These are phyloP conservation scores for Megalonaias nervosa DNA, from an alignment of 1,140 invertebrate species.

Conservation along the genomic window DNA sequence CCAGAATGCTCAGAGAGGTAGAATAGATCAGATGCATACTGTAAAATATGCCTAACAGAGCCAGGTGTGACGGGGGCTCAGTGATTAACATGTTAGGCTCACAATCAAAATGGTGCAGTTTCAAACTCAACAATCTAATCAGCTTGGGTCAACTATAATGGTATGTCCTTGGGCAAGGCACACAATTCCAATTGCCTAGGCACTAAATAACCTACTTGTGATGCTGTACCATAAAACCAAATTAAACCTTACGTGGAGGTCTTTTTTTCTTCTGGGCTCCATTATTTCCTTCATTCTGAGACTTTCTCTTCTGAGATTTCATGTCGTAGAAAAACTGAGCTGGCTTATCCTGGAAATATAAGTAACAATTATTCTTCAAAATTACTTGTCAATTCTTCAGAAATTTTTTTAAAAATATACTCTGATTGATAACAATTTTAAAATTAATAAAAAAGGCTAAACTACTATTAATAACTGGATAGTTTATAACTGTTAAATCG, in stretches of 20 bases:
- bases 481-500: not conserved
- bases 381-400: not conserved
- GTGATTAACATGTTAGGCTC: too few relatives aligned
- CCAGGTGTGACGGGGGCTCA: too few relatives aligned
- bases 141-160: too few relatives aligned
- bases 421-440: not conserved
- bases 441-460: not conserved
- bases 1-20: too few relatives aligned
- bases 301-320: slow-evolving; percentile 47
- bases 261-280: slow-evolving; percentile 37
- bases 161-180: too few relatives aligned
- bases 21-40: too few relatives aligned
- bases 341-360: slow-evolving; percentile 42
- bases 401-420: slow-evolving; percentile 1
- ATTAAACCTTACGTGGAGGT: slow-evolving; percentile 37
- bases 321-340: slow-evolving; percentile 73
- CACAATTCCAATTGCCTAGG: too few relatives aligned
- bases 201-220: too few relatives aligned
- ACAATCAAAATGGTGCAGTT: too few relatives aligned
- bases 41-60: too few relatives aligned
- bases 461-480: not conserved
- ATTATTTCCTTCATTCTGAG: slow-evolving; percentile 33
- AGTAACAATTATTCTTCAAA: not conserved
- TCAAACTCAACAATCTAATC: too few relatives aligned
- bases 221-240: too few relatives aligned